Percentiles rank a stretch among this genome's conserved stretches.
phyloP scores from a whole-genome alignment of 2,888 invertebrate genomes.

The Dinocampus coccinellae region DNA sequence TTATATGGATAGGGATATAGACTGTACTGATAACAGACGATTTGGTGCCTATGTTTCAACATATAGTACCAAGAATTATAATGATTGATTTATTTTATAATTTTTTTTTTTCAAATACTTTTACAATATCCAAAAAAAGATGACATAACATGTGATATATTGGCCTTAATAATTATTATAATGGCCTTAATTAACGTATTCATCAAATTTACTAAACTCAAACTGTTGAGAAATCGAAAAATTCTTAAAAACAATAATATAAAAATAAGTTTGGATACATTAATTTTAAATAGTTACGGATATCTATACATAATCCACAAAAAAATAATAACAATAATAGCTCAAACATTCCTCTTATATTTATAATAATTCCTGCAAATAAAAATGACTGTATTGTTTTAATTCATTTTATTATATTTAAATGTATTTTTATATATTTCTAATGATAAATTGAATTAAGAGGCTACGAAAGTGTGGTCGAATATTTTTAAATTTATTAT shows the following conservation, averaged over 20 bases:
- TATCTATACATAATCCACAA: not conserved
- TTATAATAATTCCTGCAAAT: not conserved
- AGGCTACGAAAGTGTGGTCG: too few species aligned
- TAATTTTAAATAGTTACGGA: not conserved
- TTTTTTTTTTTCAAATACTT: not conserved
- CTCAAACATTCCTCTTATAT: constrained; percentile 16
- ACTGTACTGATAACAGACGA: constrained; percentile 72
- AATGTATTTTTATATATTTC: too few species aligned
- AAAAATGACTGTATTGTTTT: constrained; percentile 1
- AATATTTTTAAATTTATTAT: too few species aligned
- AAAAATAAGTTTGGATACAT: too few species aligned
- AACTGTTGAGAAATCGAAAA: too few species aligned
- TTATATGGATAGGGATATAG: constrained; percentile 70
- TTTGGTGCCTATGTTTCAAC: constrained; percentile 70
- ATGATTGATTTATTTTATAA: constrained; percentile 66
- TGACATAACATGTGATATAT: constrained; percentile 4
- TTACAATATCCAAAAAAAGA: not conserved
- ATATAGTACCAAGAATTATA: constrained; percentile 72
- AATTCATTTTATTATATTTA: not conserved
- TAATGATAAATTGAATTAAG: too few species aligned
- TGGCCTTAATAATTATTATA: not conserved
- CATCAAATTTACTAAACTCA: not conserved
- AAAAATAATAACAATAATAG: not conserved
- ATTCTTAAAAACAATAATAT: too few species aligned
- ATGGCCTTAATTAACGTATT: not conserved